Conservation (phyloP, 2,797 vertebrate species). For the Xiphorhynchus erythropygius region DNA sequence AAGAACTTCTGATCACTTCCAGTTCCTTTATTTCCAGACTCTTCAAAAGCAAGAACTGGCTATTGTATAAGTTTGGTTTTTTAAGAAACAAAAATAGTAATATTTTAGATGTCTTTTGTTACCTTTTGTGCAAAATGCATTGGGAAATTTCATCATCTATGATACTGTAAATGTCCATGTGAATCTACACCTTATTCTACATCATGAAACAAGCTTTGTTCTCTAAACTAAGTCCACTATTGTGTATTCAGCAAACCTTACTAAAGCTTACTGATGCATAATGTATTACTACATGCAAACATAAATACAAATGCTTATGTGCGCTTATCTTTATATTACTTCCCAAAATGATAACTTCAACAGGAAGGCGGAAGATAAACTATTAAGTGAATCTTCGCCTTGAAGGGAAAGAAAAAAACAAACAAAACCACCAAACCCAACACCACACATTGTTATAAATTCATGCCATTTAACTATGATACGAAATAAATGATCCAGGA, state of each 20-base stretch:
- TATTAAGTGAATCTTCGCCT: neutral
- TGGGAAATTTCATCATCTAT: neutral
- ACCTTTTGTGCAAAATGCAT: neutral
- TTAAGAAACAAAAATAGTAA: neutral
- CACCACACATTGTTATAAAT: neutral
- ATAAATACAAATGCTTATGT: neutral
- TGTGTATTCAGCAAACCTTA: neutral
- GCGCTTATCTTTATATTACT: neutral
- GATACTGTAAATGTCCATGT: neutral
- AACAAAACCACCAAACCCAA: neutral
- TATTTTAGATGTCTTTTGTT: neutral
- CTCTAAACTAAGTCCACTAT: neutral
- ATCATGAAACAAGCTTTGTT: neutral
- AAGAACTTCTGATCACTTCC: neutral
- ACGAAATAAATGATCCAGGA: constrained; percentile 26
- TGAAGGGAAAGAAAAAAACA: neutral
- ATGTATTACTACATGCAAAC: neutral
- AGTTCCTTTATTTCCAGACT: neutral
- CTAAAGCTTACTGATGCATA: neutral
- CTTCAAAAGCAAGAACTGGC: neutral
- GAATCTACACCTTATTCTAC: neutral
- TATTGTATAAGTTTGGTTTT: neutral
- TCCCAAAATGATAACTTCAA: neutral
- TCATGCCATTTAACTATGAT: neutral
- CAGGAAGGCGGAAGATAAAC: neutral